Percentiles rank a stretch among this genome's conserved stretches.
phyloP scores from a whole-genome alignment of 2,797 vertebrate species.

The Salmo trutta region DNA sequence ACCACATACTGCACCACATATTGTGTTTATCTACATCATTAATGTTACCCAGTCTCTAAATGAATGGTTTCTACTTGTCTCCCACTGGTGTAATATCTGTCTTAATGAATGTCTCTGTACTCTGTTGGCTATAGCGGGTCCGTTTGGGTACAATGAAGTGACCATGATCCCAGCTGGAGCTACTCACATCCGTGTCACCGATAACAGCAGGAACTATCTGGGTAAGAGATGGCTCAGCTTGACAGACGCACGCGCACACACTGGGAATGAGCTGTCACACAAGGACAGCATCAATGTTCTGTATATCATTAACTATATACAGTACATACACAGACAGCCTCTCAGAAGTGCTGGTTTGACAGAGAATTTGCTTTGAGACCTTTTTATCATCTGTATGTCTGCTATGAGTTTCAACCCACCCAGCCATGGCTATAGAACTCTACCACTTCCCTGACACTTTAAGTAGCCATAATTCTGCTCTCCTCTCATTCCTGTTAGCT shows the following conservation, averaged over 20 bases:
- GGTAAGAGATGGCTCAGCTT: constrained; percentile 64
- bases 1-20: neutral
- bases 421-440: neutral
- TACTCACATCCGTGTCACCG: constrained; percentile 82
- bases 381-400: neutral
- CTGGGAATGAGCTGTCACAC: constrained; percentile 2
- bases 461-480: neutral
- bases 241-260: constrained; percentile 9
- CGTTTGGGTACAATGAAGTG: constrained; percentile 83
- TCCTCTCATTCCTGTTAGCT: neutral
- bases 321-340: neutral
- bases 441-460: constrained; percentile 2
- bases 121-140: constrained; percentile 53
- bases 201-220: constrained; percentile 85
- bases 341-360: no score
- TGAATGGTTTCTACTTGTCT: neutral
- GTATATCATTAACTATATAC: neutral
- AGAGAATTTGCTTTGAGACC: no score
- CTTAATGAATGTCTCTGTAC: constrained; percentile 8
- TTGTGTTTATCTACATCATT: neutral
- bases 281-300: neutral
- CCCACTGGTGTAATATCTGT: neutral
- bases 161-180: constrained; percentile 84
- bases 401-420: constrained; percentile 17
- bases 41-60: neutral